Evolutionary conservation across 2,113 vertebrate species (phyloP), one percentile per base, ranked within the genome.

Genomic region (Eubucco bourcierii): DNA sequence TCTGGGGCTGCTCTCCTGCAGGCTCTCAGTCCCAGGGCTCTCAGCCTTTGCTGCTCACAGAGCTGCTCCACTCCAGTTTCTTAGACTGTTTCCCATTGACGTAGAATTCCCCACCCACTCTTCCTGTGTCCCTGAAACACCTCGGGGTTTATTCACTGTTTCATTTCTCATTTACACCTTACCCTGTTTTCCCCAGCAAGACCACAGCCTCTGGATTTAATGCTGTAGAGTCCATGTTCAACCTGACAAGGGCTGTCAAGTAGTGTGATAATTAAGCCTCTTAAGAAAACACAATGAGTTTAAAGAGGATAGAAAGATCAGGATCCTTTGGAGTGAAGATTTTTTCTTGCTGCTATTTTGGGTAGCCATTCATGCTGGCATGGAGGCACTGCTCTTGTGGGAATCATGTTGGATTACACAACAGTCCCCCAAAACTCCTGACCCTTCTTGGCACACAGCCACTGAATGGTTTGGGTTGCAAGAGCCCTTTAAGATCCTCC

Each of bases 341-440:
- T 86, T 86, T 79, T 79, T 44, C 39, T 83, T 7, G 0, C 41
- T 47, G 9, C 41, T 63, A 34, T 47, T 94, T 85, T 58, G n/a
- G 61, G 89, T 10, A 34, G 20, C 25, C 66, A 47, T 55, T 87
- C 77, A 55, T 13, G 18, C 10, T 0, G 0, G 31, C 11, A 8
- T 3, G 46, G 56, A 78, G n/a, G 12, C 6, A 4, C 28, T 33
- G 15, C 34, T 77, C 29, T 70, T 3, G 0, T 33, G 50, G 61
- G 55, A 85, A 73, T 67, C 7, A 6, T 1, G 0, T 21, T 2
- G 50, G 28, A 31, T 47, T 41, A 24, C 5, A n/a, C 0, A 1
- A 60, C 44, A 68, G n/a, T 9, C 18, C 27, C 39, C 14, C 12
- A 39, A 66, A 90, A 31, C 27, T 77, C 31, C 41, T 11, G n/a